Evolutionary conservation across 2,113 vertebrate species (phyloP), one percentile per base, ranked within the genome.

Genomic region (Semicossyphus pulcher): DNA sequence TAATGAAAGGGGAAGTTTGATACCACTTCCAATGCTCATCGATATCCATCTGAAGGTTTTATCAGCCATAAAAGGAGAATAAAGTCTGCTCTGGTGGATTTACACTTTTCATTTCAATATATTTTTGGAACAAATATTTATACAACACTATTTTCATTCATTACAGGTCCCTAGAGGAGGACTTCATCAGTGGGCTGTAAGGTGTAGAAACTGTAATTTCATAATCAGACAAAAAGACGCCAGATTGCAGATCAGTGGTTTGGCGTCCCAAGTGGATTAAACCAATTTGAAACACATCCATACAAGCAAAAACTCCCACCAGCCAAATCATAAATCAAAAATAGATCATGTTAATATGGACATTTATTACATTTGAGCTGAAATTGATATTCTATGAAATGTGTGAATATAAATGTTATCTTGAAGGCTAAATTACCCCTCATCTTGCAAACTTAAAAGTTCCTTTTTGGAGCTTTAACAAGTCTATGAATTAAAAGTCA

Each of bases 201-300:
- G 18, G n/a, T 56, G 39, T 57, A 65, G 53, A 72, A 75, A 67
- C 5, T 0, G 7, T 44, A 1, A 51, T 69, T 80, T 69, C 32
- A 49, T 66, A 59, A 73, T n/a, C 58, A 26, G 16, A 25, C 0
- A 36, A 51, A 67, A 68, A 68, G 23, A 54, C 16, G 42, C 3
- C 57, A 52, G 59, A 58, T 59, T 44, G 14, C 47, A 45, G 31
- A 25, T 34, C 44, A 26, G 51, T 10, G 37, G 11, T 16, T 28
- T 4, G 4, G 1, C 2, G 21, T 12, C 25, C 36, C 44, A 47
- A 60, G 26, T 16, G 26, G 58, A 62, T 47, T 21, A 1, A 61
- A 64, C 25, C 47, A 10, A 60, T 53, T 31, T 58, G 39, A 70
- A 71, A 29, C 7, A 1, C 61, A 60, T 16, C 28, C 3, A 41